Base-by-base conservation (phyloP, 2,113 vertebrate genomes). In the Brachirus orientalis region DNA sequence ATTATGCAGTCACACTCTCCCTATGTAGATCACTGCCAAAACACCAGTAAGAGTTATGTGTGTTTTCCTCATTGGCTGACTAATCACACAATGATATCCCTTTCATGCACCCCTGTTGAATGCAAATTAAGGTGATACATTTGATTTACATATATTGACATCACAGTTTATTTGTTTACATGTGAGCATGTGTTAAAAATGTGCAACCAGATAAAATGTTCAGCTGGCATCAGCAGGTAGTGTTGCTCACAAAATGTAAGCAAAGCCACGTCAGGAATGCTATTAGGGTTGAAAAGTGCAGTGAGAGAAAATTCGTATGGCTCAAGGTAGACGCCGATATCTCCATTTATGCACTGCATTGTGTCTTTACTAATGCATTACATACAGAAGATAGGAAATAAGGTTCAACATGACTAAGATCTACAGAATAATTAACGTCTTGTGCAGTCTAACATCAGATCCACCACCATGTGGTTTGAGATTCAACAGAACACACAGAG, bases 101-200 rank as follows among this genome's bases (percentile, higher is more conserved):
- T 50, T 33, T 37, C 33, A 50, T 38, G 10, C 17, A 58, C 0
- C n/a, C 35, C 16, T 55, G 7, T 44, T 18, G 0, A 61, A 60
- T 50, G 37, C 16, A 51, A 55, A 74, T 67, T 19, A 51, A 40
- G 36, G 48, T 37, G 58, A 50, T 54, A 2, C n/a, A 9, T 46
- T 17, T 47, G 4, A 28, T 16, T 37, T 20, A 56, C 33, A 59
- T 19, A 62, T 7, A 35, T 7, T 17, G 16, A 11, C 3, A 12
- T 48, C 19, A 61, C 16, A 35, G n/a, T 36, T 6, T 10, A 35
- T 41, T 13, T 14, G 38, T 7, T 22, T 37, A 45, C 22, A 28
- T 16, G 7, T 1, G 10, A 35, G 16, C 8, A 28, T 4, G 6
- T 28, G 28, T 28, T 28, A 3, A 28, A 28, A 28, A 2, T n/a